Percentiles rank a stretch among this genome's conserved stretches.
Conservation (phyloP, 2,113 vertebrate genomes). For the Poeciliopsis occidentalis region DNA sequence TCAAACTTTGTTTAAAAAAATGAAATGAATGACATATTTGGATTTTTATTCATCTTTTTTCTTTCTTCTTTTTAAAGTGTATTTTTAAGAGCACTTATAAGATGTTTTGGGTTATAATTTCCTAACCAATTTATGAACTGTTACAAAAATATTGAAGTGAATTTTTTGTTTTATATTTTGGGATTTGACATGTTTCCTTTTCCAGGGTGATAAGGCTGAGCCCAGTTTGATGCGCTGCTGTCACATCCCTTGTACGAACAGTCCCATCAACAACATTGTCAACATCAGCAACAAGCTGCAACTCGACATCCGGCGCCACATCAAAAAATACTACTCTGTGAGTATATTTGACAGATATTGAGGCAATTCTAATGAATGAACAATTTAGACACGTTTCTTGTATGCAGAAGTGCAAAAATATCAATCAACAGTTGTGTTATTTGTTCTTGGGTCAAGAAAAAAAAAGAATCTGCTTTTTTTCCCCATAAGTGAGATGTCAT, state of each 20-base stretch:
- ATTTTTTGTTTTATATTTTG: not conserved
- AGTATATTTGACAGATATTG: constrained; percentile 72
- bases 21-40: constrained; percentile 1
- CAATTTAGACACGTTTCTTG: too few relatives aligned
- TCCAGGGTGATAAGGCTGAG: constrained; percentile 84
- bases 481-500: too few relatives aligned
- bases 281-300: constrained; percentile 90
- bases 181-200: constrained; percentile 11
- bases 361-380: too few relatives aligned
- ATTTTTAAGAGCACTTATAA: not conserved
- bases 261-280: constrained; percentile 73
- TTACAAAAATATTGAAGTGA: too few relatives aligned
- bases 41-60: not conserved
- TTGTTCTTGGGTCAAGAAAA: too few relatives aligned
- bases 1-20: not conserved
- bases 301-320: constrained; percentile 87
- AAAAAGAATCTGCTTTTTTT: too few relatives aligned
- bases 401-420: too few relatives aligned
- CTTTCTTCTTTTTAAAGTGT: not conserved
- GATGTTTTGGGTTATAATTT: not conserved
- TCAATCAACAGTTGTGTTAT: too few relatives aligned
- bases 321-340: constrained; percentile 91
- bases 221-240: constrained; percentile 89
- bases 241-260: constrained; percentile 83
- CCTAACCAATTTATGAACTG: too few relatives aligned